These are phyloP conservation scores for Sula dactylatra DNA, from an alignment of 2,113 vertebrate species.

Conservation along the genomic window DNA sequence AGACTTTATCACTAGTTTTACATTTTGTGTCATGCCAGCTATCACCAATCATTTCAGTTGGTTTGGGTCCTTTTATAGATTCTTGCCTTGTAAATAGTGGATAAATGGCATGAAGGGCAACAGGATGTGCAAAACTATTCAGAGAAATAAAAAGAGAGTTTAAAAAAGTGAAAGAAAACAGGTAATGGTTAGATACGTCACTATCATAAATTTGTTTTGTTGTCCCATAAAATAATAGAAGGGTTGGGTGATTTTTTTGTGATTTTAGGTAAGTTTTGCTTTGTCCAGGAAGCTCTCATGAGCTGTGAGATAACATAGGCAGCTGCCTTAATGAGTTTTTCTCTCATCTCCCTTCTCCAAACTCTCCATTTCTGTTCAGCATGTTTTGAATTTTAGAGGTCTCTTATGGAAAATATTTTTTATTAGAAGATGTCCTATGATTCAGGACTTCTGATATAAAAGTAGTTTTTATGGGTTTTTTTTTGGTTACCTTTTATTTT, in stretches of 20 bases:
- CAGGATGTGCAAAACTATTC: not conserved
- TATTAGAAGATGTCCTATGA: not conserved
- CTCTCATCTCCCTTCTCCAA: not conserved
- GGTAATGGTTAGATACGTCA: accelerated
- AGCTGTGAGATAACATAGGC: not conserved
- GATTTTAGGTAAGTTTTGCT: not conserved
- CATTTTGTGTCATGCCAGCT: not conserved
- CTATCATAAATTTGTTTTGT: not conserved
- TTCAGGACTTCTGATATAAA: not conserved
- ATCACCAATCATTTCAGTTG: not conserved
- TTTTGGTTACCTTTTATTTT: not conserved
- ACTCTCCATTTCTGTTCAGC: not conserved
- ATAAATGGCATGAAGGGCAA: not conserved
- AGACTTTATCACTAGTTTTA: not conserved
- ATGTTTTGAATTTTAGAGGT: not conserved
- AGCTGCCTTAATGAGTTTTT: not conserved
- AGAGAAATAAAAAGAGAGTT: not conserved
- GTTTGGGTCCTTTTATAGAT: not conserved
- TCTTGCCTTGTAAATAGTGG: not conserved
- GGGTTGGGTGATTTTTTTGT: accelerated
- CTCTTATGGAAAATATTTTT: not conserved
- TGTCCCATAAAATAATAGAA: not conserved
- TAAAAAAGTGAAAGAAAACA: not conserved
- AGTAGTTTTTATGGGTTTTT: accelerated
- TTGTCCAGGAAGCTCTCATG: not conserved